Evolutionary conservation across 2,797 vertebrate genomes (phyloP), one percentile per base, ranked within the genome.

Genomic region (Bradypus variegatus): DNA sequence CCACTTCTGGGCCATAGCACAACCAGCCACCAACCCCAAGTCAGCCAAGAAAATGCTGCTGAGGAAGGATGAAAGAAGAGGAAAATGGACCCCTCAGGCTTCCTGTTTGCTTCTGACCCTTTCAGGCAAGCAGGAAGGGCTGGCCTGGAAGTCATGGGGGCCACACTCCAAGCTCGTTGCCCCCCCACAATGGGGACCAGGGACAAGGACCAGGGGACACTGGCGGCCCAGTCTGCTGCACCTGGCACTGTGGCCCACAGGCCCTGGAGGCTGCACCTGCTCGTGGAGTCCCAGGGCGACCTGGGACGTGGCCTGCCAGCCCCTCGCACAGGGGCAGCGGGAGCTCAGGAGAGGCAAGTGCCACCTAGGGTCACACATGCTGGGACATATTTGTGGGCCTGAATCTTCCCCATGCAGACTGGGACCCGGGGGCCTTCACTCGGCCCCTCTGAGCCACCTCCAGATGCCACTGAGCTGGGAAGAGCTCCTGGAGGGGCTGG

Each of bases 71-170:
- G 2, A 0, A 15, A 25, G 4, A 1, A 10, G 77, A 31, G 75
- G 11, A 8, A 23, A 48, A 50, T 58, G 55, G 21, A 21, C 7
- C 4, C 8, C 21, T 8, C 5, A 8, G 21, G 21, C 9, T 2
- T 1, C 0, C 1, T 33, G 0, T 15, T 29, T 29, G 41, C 18
- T 45, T 12, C 21, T 0, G 45, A 36, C 53, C 58, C 14, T 11
- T 4, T 10, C 3, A 50, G 89, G 64, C 6, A 55, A 55, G 60
- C 6, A 86, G 79, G 27, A 4, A 65, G 53, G 14, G n/a, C 6
- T 1, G 58, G 90, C 90, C 88, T 77, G 45, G 90, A 94, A 58
- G 90, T 0, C 8, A 23, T 69, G 29, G 75, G 29, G 48, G 79
- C 84, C 33, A 77, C 31, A 48, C 45, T 27, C 29, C 55, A 8